Evolutionary conservation across 2,797 vertebrate species (phyloP).

Genomic region (Sebastes flavidus): DNA sequence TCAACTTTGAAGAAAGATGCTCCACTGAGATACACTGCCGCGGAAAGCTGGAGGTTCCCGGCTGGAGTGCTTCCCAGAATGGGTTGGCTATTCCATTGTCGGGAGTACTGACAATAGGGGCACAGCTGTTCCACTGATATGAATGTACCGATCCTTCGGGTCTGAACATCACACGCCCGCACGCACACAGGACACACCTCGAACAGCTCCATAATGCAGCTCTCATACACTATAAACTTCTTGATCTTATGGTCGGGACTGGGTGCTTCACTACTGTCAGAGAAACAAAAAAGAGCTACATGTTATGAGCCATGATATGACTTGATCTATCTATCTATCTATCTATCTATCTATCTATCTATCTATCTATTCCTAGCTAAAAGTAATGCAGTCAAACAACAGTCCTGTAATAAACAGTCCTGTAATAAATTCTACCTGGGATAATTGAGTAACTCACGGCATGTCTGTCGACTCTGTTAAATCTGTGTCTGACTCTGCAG

Average conservation of each 20-base stretch:
- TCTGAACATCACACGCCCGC: neutral
- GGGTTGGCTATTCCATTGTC: slow-evolving; percentile 13
- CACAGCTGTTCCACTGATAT: neutral
- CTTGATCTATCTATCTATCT: neutral
- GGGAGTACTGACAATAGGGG: neutral
- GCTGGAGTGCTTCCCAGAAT: neutral
- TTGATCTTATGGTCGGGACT: neutral
- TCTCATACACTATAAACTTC: neutral
- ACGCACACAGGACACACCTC: neutral
- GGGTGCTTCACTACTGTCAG: neutral
- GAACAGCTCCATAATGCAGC: neutral
- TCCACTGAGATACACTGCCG: slow-evolving; percentile 2
- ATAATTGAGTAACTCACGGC: too few relatives aligned
- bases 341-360: neutral
- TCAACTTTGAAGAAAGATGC: slow-evolving; percentile 5
- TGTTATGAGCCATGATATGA: neutral
- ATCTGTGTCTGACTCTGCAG: too few relatives aligned
- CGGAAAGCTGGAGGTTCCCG: slow-evolving; percentile 13
- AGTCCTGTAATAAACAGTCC: too few relatives aligned
- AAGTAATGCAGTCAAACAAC: too few relatives aligned
- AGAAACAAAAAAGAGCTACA: neutral
- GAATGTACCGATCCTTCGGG: neutral
- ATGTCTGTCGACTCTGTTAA: too few relatives aligned
- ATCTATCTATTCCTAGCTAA: too few relatives aligned
- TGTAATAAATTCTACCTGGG: too few relatives aligned